A percentile compares a stretch with the other conserved stretches of the same genome.
Evolutionary conservation across 1,140 invertebrate species (phyloP).

Genomic region (Temnothorax longispinosus): DNA sequence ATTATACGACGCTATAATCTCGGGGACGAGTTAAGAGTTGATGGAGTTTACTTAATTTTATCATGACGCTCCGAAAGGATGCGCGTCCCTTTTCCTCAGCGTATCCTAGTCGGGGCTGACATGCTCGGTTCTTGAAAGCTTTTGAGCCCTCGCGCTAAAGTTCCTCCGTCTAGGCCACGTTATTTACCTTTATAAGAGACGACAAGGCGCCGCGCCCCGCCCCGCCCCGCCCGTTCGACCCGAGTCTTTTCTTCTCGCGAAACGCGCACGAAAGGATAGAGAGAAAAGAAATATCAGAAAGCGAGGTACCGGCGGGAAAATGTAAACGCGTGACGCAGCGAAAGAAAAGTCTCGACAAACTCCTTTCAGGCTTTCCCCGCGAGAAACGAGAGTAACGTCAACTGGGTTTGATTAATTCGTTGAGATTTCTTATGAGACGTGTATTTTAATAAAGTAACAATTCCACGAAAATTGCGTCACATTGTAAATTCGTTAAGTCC

Average conservation of each 20-base stretch:
- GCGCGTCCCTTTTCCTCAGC: conserved; percentile 10
- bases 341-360: conserved; percentile 33
- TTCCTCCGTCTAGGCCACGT: conserved; percentile 52
- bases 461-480: not conserved
- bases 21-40: conserved; percentile 43
- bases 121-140: conserved; percentile 57
- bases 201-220: conserved; percentile 28
- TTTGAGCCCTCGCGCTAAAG: conserved; percentile 56
- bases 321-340: conserved; percentile 37
- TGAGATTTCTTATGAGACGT: conserved; percentile 8
- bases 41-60: conserved; percentile 65
- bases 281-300: conserved; percentile 48
- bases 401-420: conserved; percentile 12
- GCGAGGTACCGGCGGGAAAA: conserved; percentile 31
- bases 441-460: not conserved
- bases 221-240: conserved; percentile 27
- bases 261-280: conserved; percentile 27
- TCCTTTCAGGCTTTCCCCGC: not conserved
- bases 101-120: conserved; percentile 45
- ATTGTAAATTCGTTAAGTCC: not conserved
- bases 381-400: conserved; percentile 6
- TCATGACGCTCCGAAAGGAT: conserved; percentile 49
- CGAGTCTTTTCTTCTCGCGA: conserved; percentile 32
- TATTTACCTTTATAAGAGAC: conserved; percentile 62
- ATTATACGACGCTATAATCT: conserved; percentile 55